Conservation (phyloP, 2,888 invertebrate species). For the Lithophane leautieri region DNA sequence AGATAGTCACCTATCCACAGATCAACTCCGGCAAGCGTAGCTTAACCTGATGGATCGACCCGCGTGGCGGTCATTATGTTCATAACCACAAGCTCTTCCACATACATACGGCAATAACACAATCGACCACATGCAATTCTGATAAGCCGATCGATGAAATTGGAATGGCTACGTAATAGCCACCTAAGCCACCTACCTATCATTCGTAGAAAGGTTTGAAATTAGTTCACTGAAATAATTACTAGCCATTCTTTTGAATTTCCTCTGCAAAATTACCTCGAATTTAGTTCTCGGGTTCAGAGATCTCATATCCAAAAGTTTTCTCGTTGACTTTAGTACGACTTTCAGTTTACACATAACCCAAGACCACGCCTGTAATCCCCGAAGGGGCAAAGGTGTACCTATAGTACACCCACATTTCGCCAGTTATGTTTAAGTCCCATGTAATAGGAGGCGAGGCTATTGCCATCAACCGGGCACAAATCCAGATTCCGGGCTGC, state of each 20-base stretch:
- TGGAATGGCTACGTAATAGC: not conserved
- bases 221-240: conserved; percentile 2
- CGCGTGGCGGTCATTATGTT: not conserved
- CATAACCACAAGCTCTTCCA: not conserved
- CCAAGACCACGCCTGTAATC: too few relatives aligned
- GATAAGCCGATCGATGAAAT: not conserved
- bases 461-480: too few relatives aligned
- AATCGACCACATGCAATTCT: conserved; percentile 8
- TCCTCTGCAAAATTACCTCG: not conserved
- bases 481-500: too few relatives aligned
- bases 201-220: not conserved
- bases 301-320: conserved; percentile 16
- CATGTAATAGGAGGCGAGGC: too few relatives aligned
- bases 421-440: too few relatives aligned
- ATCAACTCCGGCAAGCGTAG: not conserved
- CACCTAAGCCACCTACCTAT: not conserved
- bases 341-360: conserved; percentile 12
- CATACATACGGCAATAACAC: not conserved
- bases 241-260: not conserved
- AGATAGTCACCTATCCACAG: too few relatives aligned
- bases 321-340: conserved; percentile 16
- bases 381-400: too few relatives aligned
- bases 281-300: conserved; percentile 3
- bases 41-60: not conserved
- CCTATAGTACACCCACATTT: too few relatives aligned